Conservation (phyloP, 1,140 invertebrate species). For the Drosophila saltans region DNA sequence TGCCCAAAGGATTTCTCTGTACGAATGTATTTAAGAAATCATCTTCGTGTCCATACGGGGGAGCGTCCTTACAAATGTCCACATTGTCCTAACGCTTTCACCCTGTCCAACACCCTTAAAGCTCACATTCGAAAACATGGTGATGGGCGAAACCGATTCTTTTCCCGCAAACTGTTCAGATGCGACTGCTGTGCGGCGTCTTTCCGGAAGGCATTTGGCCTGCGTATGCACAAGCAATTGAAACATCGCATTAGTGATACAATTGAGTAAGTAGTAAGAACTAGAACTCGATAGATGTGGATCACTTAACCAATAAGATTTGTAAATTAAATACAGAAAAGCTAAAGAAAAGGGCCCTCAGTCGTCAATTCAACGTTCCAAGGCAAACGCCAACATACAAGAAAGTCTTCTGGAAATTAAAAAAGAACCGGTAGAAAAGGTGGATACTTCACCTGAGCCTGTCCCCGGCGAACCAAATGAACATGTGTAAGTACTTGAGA, state of each 20-base stretch:
- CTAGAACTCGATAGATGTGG: not conserved
- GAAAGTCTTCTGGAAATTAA: not conserved
- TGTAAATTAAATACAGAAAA: not conserved
- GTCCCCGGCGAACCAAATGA: not conserved
- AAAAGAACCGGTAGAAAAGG: not conserved
- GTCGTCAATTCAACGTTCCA: not conserved
- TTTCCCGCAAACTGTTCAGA: not conserved
- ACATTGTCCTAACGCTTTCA: conserved; percentile 1
- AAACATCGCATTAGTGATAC: conserved; percentile 4
- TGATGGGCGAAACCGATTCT: not conserved
- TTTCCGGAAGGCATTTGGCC: not conserved
- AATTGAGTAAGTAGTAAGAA: not conserved
- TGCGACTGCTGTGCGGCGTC: not conserved
- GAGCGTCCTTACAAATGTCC: conserved; percentile 19
- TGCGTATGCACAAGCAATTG: conserved; percentile 5
- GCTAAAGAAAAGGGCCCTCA: not conserved
- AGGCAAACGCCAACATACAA: too few species aligned
- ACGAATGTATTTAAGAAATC: conserved; percentile 26
- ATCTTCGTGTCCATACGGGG: conserved; percentile 22
- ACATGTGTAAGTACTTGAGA: not conserved
- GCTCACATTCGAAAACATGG: conserved; percentile 4
- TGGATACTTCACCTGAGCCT: too few species aligned
- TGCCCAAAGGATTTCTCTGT: conserved; percentile 19
- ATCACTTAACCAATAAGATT: not conserved
- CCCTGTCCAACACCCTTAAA: not conserved